Base-by-base conservation (phyloP, 2,797 vertebrate genomes). In the Strix occidentalis region DNA sequence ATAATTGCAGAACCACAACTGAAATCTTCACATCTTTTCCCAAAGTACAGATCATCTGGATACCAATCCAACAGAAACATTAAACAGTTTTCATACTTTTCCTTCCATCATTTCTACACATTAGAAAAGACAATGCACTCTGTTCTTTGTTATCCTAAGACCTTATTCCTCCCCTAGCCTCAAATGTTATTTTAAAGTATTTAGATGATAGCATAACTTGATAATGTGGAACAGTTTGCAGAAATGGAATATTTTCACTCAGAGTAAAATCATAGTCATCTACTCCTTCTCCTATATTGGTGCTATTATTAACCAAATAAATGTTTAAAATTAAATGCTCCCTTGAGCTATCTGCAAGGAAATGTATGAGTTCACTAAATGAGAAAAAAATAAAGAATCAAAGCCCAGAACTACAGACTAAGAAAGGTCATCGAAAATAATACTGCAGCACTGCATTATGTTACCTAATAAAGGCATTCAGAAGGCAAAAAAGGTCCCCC, bases 261-360 rank as follows among this genome's bases (percentile, higher is more conserved):
- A 50, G 48, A 93, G 66, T 77, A 76, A 96, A 96, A 95, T 85
- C 76, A 93, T 8, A 96, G 68, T 75, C 89, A 90, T 89, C 50
- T 96, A 63, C 17, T 70, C 83, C 29, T 83, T 57, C 41, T 64
- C 35, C 84, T 89, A 1, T 96, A 87, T 87, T 60, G 69, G 20
- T 79, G 46, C 5, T 26, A 31, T 58, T 90, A 70, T 75, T 87
- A 94, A 96, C 15, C 5, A 76, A 93, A 95, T 86, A 96, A 95
- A 95, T 54, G 53, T 71, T 89, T 71, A 81, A 68, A 96, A 94
- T 86, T 90, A 97, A 98, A 93, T 57, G 43, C 7, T 91, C 90
- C 88, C 78, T 95, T 90, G 86, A 86, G 65, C 37, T 76, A 79
- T 35, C 68, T 76, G 51, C 76, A 54, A 61, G 64, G 48, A 93